Evolutionary conservation across 2,113 vertebrate genomes (phyloP).

Genomic region (Urocynchramus pylzowi): DNA sequence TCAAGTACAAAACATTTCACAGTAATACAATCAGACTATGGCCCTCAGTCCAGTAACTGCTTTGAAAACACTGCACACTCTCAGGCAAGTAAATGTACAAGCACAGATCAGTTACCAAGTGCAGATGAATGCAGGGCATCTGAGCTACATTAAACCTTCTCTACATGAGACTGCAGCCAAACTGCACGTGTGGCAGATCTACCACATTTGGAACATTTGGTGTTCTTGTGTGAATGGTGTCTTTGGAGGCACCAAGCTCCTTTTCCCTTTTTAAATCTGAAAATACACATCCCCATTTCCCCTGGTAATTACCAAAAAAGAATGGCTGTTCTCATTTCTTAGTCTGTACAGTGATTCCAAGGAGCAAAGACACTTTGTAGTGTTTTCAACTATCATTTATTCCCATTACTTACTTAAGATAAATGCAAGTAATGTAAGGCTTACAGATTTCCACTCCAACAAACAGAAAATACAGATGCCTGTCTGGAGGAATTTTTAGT

Average conservation of each 20-base stretch:
- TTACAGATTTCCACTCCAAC: not conserved
- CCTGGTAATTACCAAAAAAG: not conserved
- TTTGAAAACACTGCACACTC: not conserved
- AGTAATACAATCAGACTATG: not conserved
- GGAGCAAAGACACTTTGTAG: not conserved
- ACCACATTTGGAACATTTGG: not conserved
- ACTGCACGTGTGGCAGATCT: rapidly evolving
- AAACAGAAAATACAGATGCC: not conserved
- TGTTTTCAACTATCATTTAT: not conserved
- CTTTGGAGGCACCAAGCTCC: not conserved
- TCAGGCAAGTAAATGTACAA: not conserved
- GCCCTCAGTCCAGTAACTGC: not conserved
- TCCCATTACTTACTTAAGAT: not conserved
- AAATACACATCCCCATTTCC: not conserved
- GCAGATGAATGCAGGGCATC: not conserved
- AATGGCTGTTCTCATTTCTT: not conserved
- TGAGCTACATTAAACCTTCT: not conserved
- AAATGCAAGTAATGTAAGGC: not conserved
- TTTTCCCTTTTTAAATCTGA: not conserved
- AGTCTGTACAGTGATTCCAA: not conserved
- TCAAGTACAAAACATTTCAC: not conserved
- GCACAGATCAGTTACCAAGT: not conserved
- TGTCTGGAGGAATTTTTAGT: not conserved
- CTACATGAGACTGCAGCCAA: not conserved
- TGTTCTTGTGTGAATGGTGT: rapidly evolving